Percentiles rank a stretch among this genome's conserved stretches.
Evolutionary conservation across 2,797 vertebrate species (phyloP).

Genomic region (Ibycter americanus): DNA sequence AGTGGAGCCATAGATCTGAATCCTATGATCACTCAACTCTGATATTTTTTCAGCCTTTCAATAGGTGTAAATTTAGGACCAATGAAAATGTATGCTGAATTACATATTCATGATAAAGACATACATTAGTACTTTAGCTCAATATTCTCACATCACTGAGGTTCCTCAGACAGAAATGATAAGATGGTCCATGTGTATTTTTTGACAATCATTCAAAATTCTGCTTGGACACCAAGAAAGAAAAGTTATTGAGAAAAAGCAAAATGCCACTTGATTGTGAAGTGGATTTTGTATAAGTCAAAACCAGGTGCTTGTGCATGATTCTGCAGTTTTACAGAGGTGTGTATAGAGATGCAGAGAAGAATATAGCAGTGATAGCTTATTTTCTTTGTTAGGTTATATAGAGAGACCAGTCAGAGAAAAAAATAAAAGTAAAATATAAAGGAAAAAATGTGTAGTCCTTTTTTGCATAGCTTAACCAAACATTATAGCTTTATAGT

Average conservation of each 20-base stretch:
- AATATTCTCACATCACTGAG: not conserved
- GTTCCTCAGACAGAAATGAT: not conserved
- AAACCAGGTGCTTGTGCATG: not conserved
- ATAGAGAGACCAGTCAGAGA: not conserved
- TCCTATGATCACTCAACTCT: not conserved
- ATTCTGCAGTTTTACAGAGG: not conserved
- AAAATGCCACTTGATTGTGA: not conserved
- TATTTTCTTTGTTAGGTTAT: not conserved
- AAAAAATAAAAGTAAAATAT: not conserved
- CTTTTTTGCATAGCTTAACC: not conserved
- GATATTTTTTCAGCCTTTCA: not conserved
- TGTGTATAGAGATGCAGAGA: not conserved
- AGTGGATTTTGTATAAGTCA: not conserved
- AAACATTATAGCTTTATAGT: not conserved
- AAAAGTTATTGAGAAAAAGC: not conserved
- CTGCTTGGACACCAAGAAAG: not conserved
- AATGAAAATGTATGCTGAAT: not conserved
- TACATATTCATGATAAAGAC: not conserved
- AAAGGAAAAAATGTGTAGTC: not conserved
- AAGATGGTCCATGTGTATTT: not conserved
- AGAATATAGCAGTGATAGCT: not conserved
- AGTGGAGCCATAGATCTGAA: not conserved
- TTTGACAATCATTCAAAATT: not conserved
- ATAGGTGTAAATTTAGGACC: not conserved
- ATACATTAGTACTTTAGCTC: not conserved